Evolutionary conservation across 2,888 invertebrate species (phyloP), one percentile per base, ranked within the genome.

Genomic region (Melangyna quadrimaculata): DNA sequence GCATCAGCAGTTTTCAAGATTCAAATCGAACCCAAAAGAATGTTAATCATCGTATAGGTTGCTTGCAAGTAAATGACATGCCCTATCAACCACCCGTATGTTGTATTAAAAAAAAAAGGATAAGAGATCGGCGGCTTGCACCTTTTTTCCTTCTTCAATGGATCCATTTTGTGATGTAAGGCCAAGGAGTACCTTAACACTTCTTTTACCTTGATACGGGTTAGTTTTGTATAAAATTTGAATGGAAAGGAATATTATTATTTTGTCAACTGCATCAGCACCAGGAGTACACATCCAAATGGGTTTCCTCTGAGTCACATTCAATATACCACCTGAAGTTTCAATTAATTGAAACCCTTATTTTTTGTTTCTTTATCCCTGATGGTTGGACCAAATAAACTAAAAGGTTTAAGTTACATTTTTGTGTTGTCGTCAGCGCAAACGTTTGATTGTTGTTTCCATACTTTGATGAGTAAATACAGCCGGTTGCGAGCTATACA

Each of bases 281-380:
- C 14, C 27, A 51, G 5, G 4, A 45, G 6, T 22, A 48, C 59
- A 17, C 9, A 29, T 37, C 45, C 35, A 53, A 61, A 37, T 77
- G 45, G n/a, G 55, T 40, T 69, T 37, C 37, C 35, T 65, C 45
- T 57, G 61, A 43, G 74, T 57, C 37, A 59, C 71, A 70, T 86
- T 81, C 81, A 81, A 73, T 81, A 81, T 81, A 86, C 86, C 86
- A 86, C 86, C 86, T 86, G 86, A 86, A 81, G 81, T 86, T 37
- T 86, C 81, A 73, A 86, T 86, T 86, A 32, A 81, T 81, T 86
- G 86, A 55, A 86, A 86, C 86, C 81, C 86, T 86, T 73, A 86
- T 86, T 69, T 73, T 67, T 22, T 4, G 29, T 29, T 22, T 27
- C 9, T 43, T 37, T 70, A 12, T 67, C 32, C 19, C 32, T 32